Evolutionary conservation across 2,797 vertebrate species (phyloP).

Genomic region (Eptatretus atami): DNA sequence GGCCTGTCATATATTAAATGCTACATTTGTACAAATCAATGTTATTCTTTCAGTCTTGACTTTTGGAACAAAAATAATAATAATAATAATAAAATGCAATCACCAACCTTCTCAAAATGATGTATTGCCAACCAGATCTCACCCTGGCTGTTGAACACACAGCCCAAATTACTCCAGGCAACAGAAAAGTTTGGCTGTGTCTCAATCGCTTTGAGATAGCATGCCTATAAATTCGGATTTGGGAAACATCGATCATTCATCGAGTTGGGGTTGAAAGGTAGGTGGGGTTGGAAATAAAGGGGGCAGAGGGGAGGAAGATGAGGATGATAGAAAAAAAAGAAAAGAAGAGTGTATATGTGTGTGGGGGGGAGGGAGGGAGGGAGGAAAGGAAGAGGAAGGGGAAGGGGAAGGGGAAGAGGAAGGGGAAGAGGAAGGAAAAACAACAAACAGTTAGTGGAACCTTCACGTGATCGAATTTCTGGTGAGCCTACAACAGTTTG

Average conservation of each 20-base stretch:
- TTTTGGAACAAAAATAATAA: not conserved
- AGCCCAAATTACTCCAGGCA: conserved; percentile 98
- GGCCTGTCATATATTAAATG: too few species aligned
- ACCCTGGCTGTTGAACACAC: conserved; percentile 97
- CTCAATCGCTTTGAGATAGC: conserved; percentile 99
- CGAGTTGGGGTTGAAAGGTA: not conserved
- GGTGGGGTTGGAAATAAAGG: not conserved
- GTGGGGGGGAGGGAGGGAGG: conserved; percentile 10
- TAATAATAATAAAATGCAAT: not conserved
- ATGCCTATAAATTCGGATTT: conserved; percentile 34
- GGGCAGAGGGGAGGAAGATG: not conserved
- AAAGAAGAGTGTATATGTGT: conserved; percentile 9
- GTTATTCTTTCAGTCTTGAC: not conserved
- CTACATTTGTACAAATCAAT: not conserved
- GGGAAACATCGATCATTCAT: not conserved
- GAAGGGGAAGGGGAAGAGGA: conserved; percentile 17
- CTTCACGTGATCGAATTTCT: conserved; percentile 49
- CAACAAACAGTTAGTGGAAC: conserved; percentile 34
- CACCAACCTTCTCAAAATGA: conserved; percentile 85
- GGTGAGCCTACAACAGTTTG: conserved; percentile 70
- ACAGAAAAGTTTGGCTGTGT: conserved; percentile 99
- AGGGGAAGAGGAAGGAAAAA: conserved; percentile 18
- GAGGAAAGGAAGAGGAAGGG: conserved; percentile 16
- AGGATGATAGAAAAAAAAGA: conserved; percentile 15
- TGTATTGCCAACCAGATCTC: conserved; percentile 99